phyloP scores from a whole-genome alignment of 1,140 invertebrate genomes.

The Pseudomyrmex pallidus region DNA sequence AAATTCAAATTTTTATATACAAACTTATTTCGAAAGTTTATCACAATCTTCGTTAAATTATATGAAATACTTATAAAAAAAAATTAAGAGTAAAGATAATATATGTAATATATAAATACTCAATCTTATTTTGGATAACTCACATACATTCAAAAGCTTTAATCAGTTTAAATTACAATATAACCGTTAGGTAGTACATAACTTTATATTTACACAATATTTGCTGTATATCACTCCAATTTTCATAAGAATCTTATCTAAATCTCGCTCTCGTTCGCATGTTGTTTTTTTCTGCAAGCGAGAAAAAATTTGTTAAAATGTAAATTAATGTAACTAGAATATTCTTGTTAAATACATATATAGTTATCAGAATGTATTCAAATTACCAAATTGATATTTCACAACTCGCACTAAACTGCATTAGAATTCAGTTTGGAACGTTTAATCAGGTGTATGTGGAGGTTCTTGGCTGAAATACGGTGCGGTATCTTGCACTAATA shows the following conservation, averaged over 20 bases:
- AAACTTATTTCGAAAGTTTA: neutral
- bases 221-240: constrained; percentile 71
- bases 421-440: constrained; percentile 59
- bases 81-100: constrained; percentile 21
- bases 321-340: neutral
- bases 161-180: constrained; percentile 82
- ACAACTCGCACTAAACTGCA: constrained; percentile 72
- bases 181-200: constrained; percentile 81
- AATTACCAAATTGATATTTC: constrained; percentile 76
- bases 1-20: neutral
- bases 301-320: neutral
- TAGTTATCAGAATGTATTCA: neutral
- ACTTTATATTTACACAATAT: constrained; percentile 81
- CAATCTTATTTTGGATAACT: constrained; percentile 65
- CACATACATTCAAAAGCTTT: constrained; percentile 80
- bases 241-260: constrained; percentile 71
- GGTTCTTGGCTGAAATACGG: constrained; percentile 97
- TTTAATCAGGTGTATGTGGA: constrained; percentile 89
- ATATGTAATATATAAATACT: constrained; percentile 67
- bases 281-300: constrained; percentile 56
- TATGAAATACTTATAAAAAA: constrained; percentile 9
- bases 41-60: neutral
- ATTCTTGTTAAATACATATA: too few species aligned
- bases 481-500: constrained; percentile 96
- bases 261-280: constrained; percentile 30